These are phyloP conservation scores for Anguilla megastoma DNA, from an alignment of 2,797 vertebrate genomes.

Conservation along the genomic window DNA sequence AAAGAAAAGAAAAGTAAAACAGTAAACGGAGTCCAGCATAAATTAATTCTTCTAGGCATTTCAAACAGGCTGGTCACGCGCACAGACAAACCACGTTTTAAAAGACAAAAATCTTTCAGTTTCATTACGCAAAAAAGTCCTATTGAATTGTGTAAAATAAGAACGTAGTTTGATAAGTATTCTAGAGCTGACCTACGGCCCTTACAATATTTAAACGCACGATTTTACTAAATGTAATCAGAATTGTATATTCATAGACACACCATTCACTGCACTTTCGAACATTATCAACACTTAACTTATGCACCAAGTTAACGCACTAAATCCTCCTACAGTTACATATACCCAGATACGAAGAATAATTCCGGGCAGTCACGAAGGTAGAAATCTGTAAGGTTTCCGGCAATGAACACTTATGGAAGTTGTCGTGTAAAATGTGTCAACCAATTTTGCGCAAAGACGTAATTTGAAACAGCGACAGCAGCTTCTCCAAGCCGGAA, in stretches of 20 bases:
- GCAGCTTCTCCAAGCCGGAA: not conserved
- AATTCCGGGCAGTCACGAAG: not conserved
- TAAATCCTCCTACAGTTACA: not conserved
- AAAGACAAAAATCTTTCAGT: not conserved
- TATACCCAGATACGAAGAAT: not conserved
- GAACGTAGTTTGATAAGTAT: not conserved
- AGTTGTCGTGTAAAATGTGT: not conserved
- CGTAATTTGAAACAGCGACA: not conserved
- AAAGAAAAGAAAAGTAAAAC: too few species aligned
- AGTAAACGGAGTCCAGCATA: not conserved
- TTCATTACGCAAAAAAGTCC: not conserved
- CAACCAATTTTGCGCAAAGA: not conserved
- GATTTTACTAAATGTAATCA: not conserved
- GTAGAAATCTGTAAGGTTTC: not conserved
- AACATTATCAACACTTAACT: not conserved
- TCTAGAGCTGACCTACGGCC: not conserved
- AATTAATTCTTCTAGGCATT: not conserved
- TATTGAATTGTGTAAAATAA: not conserved
- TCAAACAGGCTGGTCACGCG: not conserved
- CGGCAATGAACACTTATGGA: not conserved
- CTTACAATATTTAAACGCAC: not conserved
- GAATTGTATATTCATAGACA: not conserved
- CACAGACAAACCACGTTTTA: not conserved
- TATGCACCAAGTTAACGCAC: not conserved
- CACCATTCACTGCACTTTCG: not conserved